Evolutionary conservation across 1,140 invertebrate species (phyloP).

Genomic region (Magallana angulata): DNA sequence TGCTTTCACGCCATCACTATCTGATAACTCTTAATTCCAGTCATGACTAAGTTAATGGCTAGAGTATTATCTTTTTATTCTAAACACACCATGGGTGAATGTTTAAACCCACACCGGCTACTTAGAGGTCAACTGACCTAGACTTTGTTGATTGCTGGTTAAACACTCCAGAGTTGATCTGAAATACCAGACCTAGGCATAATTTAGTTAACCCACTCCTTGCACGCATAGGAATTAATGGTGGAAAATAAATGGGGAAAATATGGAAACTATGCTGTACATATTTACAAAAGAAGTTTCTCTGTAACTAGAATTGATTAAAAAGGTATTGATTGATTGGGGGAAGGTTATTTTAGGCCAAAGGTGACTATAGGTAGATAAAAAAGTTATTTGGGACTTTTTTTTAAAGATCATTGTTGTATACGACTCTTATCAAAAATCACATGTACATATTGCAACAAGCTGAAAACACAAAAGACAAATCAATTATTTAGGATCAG

Average conservation of each 20-base stretch:
- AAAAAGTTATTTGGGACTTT: too few species aligned
- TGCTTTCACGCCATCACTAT: not conserved
- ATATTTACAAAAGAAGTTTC: not conserved
- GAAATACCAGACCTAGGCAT: constrained; percentile 4
- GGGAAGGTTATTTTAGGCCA: not conserved
- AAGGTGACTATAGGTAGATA: not conserved
- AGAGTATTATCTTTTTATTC: not conserved
- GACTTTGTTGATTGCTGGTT: constrained; percentile 15
- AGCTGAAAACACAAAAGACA: too few species aligned
- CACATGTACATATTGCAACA: too few species aligned
- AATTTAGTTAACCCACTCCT: constrained; percentile 10
- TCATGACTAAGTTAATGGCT: constrained; percentile 14
- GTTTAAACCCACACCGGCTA: constrained; percentile 21
- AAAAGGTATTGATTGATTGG: not conserved
- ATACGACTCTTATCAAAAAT: too few species aligned
- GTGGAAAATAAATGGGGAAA: constrained; percentile 22
- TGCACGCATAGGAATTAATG: not conserved
- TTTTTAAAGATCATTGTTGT: too few species aligned
- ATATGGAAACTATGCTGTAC: not conserved
- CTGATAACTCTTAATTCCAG: not conserved
- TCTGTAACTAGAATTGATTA: not conserved
- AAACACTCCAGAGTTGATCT: constrained; percentile 14
- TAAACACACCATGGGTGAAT: not conserved
- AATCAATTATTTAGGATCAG: too few species aligned
- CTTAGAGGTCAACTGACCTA: constrained; percentile 29